Evolutionary conservation across 64 coral and sea anemone species (phyloP), one percentile per base, ranked within the genome.

Genomic region (Montipora cactus): DNA sequence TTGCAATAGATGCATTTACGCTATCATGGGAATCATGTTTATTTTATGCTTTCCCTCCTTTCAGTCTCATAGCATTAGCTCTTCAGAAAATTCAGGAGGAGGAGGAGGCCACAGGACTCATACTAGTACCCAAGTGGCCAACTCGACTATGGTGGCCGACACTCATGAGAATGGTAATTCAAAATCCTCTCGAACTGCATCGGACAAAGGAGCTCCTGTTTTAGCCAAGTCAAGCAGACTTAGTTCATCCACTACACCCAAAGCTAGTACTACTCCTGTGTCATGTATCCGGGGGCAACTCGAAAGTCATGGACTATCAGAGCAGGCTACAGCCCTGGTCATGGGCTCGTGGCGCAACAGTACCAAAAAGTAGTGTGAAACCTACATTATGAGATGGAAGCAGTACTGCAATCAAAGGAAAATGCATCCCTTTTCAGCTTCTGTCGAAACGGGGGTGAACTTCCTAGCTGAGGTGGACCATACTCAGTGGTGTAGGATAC

Each of bases 361-460:
- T 89, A 89, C 78, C 23, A 84, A 73, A 83, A 52, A 76, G 70
- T 48, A 94, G 77, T 89, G 83, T 74, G 67, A 82, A 47, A 69
- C 93, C 49, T 85, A 89, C 57, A 8, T 94, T 21, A 68, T 80
- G 47, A 89, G 74, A 75, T 89, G 93, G 87, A 90, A 25, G 67
- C 72, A 49, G 45, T 90, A 67, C 78, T 90, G 87, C 70, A 76
- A 67, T 57, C 57, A 78, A 59, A 81, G 70, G 48, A 47, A 83
- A 59, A 66, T 74, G 68, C 77, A 84, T 83, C 52, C 52, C 52
- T 55, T 19, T 76, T 75, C 49, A 84, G 47, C 93, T 55, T 67
- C 93, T 82, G 78, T 84, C 75, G 51, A 58, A 59, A 47, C 50
- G 2, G 79, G 64, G 57, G 74, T 94, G 28, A 74, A 94, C 20